These are phyloP conservation scores for Corythornis vintsioides DNA, from an alignment of 2,113 vertebrate genomes.

Conservation along the genomic window DNA sequence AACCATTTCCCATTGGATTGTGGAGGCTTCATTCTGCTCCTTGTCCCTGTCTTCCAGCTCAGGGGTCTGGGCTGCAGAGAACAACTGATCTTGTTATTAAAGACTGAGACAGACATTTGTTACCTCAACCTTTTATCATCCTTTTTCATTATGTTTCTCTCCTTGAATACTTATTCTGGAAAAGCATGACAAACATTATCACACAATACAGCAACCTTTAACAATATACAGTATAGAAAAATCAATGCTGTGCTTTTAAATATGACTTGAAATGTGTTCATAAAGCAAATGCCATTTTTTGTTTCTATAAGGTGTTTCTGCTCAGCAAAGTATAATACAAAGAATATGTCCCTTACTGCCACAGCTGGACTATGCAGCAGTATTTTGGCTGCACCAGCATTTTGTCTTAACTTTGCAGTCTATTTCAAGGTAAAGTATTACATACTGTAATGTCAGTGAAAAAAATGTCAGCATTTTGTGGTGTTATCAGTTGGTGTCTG, in stretches of 20 bases:
- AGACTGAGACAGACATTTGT: background rate
- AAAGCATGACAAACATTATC: background rate
- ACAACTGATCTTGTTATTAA: background rate
- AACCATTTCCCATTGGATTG: background rate
- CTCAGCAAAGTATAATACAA: background rate
- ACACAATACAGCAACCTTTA: background rate
- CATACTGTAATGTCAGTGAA: slow-evolving; percentile 41
- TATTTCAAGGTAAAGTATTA: slow-evolving; percentile 35
- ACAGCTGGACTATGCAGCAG: background rate
- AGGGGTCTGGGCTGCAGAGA: background rate
- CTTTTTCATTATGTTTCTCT: background rate
- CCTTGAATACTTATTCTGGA: background rate
- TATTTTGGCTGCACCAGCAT: background rate
- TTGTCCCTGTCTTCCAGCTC: background rate
- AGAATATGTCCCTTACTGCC: background rate
- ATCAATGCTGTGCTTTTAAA: background rate
- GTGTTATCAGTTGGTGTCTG: background rate
- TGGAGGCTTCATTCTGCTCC: background rate
- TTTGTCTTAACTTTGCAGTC: slow-evolving; percentile 9
- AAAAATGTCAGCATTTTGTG: slow-evolving; percentile 39
- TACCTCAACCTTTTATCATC: background rate
- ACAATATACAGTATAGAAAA: background rate
- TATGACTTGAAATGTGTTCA: background rate
- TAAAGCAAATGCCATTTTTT: background rate
- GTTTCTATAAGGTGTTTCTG: background rate